phyloP scores from a whole-genome alignment of 2,797 vertebrate genomes.

The Sphaeramia orbicularis region DNA sequence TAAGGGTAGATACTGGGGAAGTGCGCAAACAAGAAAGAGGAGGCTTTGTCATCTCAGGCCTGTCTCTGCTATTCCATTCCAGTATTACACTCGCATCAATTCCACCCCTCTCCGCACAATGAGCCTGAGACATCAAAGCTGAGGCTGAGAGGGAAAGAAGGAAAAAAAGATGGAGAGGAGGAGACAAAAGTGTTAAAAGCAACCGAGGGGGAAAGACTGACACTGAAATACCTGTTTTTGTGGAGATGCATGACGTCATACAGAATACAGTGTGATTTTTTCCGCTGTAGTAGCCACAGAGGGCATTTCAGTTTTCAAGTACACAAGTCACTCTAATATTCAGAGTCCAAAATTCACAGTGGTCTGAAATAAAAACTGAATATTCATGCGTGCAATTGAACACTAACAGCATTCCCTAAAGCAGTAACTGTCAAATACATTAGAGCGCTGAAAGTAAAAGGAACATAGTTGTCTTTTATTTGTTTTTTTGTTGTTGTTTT shows the following conservation, averaged over 20 bases:
- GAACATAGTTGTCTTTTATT: conserved; percentile 14
- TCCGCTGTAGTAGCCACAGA: conserved; percentile 3
- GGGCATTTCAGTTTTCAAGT: conserved; percentile 9
- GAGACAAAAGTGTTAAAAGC: conserved; percentile 46
- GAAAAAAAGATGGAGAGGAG: conserved; percentile 14
- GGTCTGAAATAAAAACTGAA: conserved; percentile 23
- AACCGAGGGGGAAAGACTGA: conserved; percentile 29
- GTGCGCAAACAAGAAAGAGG: conserved; percentile 55
- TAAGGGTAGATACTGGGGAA: conserved; percentile 37
- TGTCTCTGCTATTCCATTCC: conserved; percentile 59
- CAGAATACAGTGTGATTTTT: conserved; percentile 27
- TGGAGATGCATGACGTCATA: conserved; percentile 42
- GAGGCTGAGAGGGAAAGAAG: conserved; percentile 39
- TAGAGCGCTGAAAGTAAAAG: conserved; percentile 1
- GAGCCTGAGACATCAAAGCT: conserved; percentile 75
- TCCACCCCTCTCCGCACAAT: conserved; percentile 68
- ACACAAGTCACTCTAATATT: conserved; percentile 30
- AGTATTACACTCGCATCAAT: conserved; percentile 57
- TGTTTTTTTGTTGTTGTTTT: neutral
- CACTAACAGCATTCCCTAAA: conserved; percentile 24
- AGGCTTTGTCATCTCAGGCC: conserved; percentile 62
- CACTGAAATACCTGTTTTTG: conserved; percentile 44
- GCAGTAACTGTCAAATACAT: conserved; percentile 13
- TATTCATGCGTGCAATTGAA: conserved; percentile 32
- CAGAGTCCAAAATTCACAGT: conserved; percentile 13